Percentiles rank a stretch among this genome's conserved stretches.
Evolutionary conservation across 2,113 vertebrate genomes (phyloP).

Genomic region (Dendrocopos noguchii): DNA sequence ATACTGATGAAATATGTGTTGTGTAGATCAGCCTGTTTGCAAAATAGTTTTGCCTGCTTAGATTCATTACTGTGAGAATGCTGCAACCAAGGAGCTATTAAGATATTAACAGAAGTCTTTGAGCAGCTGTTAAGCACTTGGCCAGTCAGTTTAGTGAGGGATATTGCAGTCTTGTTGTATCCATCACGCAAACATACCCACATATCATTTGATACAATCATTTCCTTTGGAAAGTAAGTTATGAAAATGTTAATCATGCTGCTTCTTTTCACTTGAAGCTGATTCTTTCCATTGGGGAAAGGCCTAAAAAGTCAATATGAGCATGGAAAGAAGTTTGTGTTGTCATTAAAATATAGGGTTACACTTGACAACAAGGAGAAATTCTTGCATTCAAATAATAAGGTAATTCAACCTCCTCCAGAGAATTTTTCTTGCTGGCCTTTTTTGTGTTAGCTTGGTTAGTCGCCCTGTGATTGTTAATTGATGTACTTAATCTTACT

Average conservation of each 20-base stretch:
- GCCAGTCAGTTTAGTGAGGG: neutral
- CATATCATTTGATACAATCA: neutral
- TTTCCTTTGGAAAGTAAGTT: neutral
- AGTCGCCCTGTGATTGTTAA: slow-evolving; percentile 16
- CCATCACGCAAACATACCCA: neutral
- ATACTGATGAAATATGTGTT: neutral
- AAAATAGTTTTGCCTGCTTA: neutral
- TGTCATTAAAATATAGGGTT: neutral
- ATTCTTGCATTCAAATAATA: neutral
- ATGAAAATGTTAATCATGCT: neutral
- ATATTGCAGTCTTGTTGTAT: neutral
- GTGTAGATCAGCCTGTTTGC: neutral
- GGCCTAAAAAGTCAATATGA: neutral
- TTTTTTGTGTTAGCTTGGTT: slow-evolving; percentile 5
- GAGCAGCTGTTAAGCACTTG: neutral
- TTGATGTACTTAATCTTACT: slow-evolving; percentile 8
- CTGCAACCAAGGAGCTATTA: neutral
- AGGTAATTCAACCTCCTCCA: neutral
- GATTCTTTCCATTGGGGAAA: neutral
- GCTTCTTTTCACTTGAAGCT: neutral
- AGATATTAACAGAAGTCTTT: neutral
- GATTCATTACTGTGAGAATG: neutral
- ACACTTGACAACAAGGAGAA: neutral
- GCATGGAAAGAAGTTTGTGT: neutral
- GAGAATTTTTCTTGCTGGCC: neutral